phyloP scores from a whole-genome alignment of 2,797 vertebrate genomes.

The Heliangelus exortis region DNA sequence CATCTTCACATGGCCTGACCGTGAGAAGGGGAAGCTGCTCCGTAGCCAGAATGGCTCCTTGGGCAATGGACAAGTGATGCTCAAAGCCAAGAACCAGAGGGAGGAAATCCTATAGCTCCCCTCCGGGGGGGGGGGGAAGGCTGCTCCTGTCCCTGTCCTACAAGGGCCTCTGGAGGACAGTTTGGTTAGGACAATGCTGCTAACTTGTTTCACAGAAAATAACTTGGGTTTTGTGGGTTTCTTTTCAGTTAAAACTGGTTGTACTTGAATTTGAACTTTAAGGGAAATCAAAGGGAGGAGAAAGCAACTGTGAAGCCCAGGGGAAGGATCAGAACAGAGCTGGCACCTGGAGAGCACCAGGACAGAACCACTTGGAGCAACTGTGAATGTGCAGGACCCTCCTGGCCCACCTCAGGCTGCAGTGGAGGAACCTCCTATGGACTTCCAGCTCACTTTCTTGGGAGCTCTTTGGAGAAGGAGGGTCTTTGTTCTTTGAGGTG shows the following conservation, averaged over 20 bases:
- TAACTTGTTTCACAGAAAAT: slow-evolving; percentile 23
- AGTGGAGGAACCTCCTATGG: background rate
- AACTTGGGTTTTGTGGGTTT: slow-evolving; percentile 38
- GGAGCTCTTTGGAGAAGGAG: background rate
- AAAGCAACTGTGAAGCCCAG: slow-evolving; percentile 36
- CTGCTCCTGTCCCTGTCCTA: background rate
- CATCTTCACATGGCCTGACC: slow-evolving; percentile 91
- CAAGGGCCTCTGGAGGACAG: background rate
- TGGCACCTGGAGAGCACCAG: background rate
- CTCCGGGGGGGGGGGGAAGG: background rate
- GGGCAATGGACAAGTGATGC: slow-evolving; percentile 89
- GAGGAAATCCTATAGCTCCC: slow-evolving; percentile 91
- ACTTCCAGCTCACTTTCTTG: background rate
- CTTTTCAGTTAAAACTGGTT: slow-evolving; percentile 65
- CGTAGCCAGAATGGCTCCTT: slow-evolving; percentile 92
- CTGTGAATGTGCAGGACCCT: slow-evolving; percentile 62
- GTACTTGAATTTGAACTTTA: slow-evolving; percentile 74
- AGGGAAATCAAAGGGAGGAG: slow-evolving; percentile 63
- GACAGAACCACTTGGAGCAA: slow-evolving; percentile 29
- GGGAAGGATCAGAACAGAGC: background rate
- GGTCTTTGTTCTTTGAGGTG: background rate
- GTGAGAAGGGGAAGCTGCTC: slow-evolving; percentile 92
- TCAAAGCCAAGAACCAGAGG: slow-evolving; percentile 86
- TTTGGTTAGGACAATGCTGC: slow-evolving; percentile 36
- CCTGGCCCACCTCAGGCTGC: slow-evolving; percentile 19